A percentile compares a stretch with the other conserved stretches of the same genome.
Conservation (phyloP, 2,113 vertebrate genomes). For the Marmota flaviventris region DNA sequence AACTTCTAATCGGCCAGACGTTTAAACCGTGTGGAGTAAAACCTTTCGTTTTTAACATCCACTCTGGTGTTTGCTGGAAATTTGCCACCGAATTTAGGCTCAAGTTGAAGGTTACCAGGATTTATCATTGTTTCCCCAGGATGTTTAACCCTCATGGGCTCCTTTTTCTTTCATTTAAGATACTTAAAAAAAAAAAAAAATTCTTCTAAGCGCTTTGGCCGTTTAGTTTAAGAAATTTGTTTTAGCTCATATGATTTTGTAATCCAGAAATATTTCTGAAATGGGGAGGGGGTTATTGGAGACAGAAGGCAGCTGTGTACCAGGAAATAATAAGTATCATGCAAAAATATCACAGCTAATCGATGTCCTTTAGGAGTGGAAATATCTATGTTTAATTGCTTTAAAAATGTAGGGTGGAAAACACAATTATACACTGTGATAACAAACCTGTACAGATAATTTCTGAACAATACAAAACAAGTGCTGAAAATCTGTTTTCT, state of each 20-base stretch:
- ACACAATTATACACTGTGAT: conserved; percentile 86
- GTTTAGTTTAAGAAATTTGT: conserved; percentile 73
- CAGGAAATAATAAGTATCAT: conserved; percentile 84
- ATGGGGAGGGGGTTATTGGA: neutral
- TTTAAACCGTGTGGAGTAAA: conserved; percentile 55
- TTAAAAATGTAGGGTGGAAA: conserved; percentile 86
- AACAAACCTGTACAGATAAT: conserved; percentile 89
- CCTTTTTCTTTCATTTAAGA: conserved; percentile 71
- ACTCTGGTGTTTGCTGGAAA: conserved; percentile 78
- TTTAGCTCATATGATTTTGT: conserved; percentile 52
- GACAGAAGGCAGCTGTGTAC: conserved; percentile 77
- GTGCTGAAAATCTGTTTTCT: conserved; percentile 81
- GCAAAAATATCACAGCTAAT: conserved; percentile 86
- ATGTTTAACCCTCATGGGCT: conserved; percentile 66
- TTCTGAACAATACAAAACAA: conserved; percentile 88
- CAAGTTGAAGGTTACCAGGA: conserved; percentile 79
- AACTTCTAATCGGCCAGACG: conserved; percentile 56
- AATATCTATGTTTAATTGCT: conserved; percentile 90
- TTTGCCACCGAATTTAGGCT: conserved; percentile 79
- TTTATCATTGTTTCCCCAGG: conserved; percentile 78
- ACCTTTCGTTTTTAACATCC: conserved; percentile 64
- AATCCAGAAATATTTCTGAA: conserved; percentile 71
- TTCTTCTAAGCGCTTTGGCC: conserved; percentile 56
- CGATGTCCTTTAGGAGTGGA: conserved; percentile 86
- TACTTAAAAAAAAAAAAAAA: conserved; percentile 36